Base-by-base conservation (phyloP, 2,888 invertebrate genomes). In the Nowickia ferox region DNA sequence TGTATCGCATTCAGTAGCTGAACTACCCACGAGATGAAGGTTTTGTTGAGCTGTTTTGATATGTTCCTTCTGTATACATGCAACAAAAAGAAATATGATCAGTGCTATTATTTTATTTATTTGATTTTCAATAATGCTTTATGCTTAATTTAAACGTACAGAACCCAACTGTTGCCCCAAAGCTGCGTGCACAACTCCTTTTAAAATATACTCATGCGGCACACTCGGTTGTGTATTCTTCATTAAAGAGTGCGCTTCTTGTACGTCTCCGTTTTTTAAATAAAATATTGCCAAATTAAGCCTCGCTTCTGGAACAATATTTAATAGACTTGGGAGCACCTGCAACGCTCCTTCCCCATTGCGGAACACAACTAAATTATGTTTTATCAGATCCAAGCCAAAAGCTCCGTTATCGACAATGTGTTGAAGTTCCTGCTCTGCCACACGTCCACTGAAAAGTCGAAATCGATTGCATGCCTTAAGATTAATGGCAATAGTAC, bases 1-100 rank as follows among this genome's bases (percentile, higher is more conserved):
- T 0, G 99, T 99, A 92, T 99, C 99, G 92, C 98, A 98, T 93
- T 99, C 99, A 30, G 98, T 97, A 1, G 97, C 96, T 0, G 98
- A 99, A 87, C 98, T 98, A 77, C 99, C 99, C 4, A 99, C 98
- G 82, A 98, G 93, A 93, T 98, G 98, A 91, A 98, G 98, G 92
- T 97, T 99, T 92, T 98, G 98, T 91, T 99, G 98, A 0, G 99
- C 99, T 13, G 96, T 95, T 94, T 98, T 98, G 88, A 99, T 94
- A 91, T 98, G 97, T 88, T 99, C 99, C 87, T 97, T 95, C 98
- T 98, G 30, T 1, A 1, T 30, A 91, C 44, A 94, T 46, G 9
- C 0, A 51, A 66, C 0, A 51, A 66, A 48, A 48, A 30, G n/a
- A 66, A 19, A 30, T 30, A 13, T 22, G 30, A 2, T 6, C 30